Base-by-base conservation (phyloP, 2,797 vertebrate genomes). In the Coreius guichenoti region DNA sequence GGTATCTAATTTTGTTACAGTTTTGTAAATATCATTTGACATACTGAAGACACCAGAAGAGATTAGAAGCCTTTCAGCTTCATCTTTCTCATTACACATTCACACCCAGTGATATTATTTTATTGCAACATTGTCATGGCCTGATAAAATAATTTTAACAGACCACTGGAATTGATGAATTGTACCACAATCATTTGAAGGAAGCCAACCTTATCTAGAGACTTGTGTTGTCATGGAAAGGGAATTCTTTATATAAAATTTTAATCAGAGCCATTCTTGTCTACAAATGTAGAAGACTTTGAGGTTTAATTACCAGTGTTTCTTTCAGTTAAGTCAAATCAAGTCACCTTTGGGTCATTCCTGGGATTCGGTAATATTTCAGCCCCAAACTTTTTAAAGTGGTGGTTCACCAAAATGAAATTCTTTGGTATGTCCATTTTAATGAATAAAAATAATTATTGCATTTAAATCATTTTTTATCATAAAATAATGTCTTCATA, bases 41-140 rank as follows among this genome's bases (percentile, higher is more conserved):
- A 70, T 39, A 80, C 13, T 82, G 36, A 73, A 82, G n/a, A 73
- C 19, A 39, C n/a, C 11, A 23, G 68, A 5, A 16, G 14, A 82
- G 68, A 61, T 31, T 70, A 61, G n/a, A 58, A 31, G 26, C 12
- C 14, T 13, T 39, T 80, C 3, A 39, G 4, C 16, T 6, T 63
- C 3, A 7, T 63, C 36, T 29, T 29, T 79, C n/a, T 39, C 1
- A 1, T 45, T 43, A 63, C 5, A 78, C 75, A 77, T n/a, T 36
- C 51, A 77, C 45, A 54, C 29, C 45, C 21, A 70, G 47, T 29
- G 36, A 63, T n/a, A 13, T 77, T 0, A 39, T 33, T 47, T 80
- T 72, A 72, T 61, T 82, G 65, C 8, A 12, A 36, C 21, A 51
- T 68, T 68, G 14, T 3, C 5, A 2, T 63, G 56, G 21, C 47